A percentile compares a stretch with the other conserved stretches of the same genome.
Evolutionary conservation across 2,888 invertebrate species (phyloP).

Genomic region (Dynastes hyllus): DNA sequence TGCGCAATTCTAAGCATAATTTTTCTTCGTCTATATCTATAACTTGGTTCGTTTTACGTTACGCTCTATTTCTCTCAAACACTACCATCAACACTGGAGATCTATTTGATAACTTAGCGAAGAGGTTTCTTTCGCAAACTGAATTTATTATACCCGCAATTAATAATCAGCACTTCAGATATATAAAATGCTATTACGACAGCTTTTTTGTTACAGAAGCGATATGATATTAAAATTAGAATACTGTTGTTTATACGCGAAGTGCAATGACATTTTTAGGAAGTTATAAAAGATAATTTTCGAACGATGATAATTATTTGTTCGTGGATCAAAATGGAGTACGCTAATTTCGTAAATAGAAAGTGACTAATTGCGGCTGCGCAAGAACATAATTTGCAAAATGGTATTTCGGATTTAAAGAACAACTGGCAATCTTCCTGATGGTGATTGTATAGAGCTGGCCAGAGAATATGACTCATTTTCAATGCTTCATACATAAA

Average conservation of each 20-base stretch:
- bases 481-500: too few species aligned
- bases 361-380: too few species aligned
- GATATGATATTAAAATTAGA: neutral
- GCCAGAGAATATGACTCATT: too few species aligned
- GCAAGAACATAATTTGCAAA: too few species aligned
- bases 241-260: neutral
- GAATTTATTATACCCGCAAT: neutral
- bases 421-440: too few species aligned
- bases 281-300: neutral
- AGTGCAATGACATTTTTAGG: too few species aligned
- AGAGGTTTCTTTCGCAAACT: constrained; percentile 14
- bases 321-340: too few species aligned
- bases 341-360: too few species aligned
- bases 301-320: too few species aligned
- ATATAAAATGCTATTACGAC: neutral
- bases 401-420: too few species aligned
- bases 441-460: too few species aligned
- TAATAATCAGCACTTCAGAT: neutral
- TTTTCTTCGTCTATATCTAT: constrained; percentile 14
- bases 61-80: constrained; percentile 30
- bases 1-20: constrained; percentile 4
- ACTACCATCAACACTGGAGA: constrained; percentile 6
- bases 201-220: neutral
- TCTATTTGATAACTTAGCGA: constrained; percentile 5
- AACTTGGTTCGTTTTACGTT: constrained; percentile 15